Evolutionary conservation across 2,797 vertebrate genomes (phyloP), one percentile per base, ranked within the genome.

Genomic region (Mustela erminea): DNA sequence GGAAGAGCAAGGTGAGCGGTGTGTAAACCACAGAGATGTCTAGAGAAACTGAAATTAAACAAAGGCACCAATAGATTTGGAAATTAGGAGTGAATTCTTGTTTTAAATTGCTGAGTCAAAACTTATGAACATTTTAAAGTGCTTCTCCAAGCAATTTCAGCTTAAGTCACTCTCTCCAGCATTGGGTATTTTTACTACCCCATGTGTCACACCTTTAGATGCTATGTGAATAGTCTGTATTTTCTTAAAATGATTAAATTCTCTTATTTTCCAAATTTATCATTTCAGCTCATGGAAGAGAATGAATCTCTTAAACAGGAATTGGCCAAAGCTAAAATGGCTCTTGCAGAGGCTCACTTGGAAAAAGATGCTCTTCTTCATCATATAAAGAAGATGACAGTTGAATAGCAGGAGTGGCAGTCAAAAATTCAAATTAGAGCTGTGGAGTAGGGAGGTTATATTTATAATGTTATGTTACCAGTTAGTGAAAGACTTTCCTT

Each of bases 231-330:
- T 93, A 92, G 13, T 87, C 11, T 91, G 0, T 41, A 7, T 88
- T 91, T 97, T 90, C 43, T 74, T 66, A 72, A 91, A 96, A 92
- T 92, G 27, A 88, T 90, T 92, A 70, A 84, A 91, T 18, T 94
- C 43, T 3, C 32, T 82, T 95, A 27, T 97, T 95, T 98, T 98
- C 87, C 95, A 94, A 97, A 90, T 78, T 0, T 0, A 77, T 98
- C 14, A 8, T 98, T 99, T 95, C 98, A 99, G 99, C 99, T 99
- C 96, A 81, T 99, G 90, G 99, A 99, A 97, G 99, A 99, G 98
- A 99, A 99, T 93, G 99, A 99, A 98, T 99, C 99, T 98, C 98
- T 99, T 95, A 99, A 99, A 97, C 97, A 99, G 97, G 99, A 99
- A 98, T 98, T 99, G 96, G 99, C 99, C 97, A 99, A 99, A 98